Evolutionary conservation across 1,140 invertebrate genomes (phyloP), one percentile per base, ranked within the genome.

Genomic region (Zaprionus capensis): DNA sequence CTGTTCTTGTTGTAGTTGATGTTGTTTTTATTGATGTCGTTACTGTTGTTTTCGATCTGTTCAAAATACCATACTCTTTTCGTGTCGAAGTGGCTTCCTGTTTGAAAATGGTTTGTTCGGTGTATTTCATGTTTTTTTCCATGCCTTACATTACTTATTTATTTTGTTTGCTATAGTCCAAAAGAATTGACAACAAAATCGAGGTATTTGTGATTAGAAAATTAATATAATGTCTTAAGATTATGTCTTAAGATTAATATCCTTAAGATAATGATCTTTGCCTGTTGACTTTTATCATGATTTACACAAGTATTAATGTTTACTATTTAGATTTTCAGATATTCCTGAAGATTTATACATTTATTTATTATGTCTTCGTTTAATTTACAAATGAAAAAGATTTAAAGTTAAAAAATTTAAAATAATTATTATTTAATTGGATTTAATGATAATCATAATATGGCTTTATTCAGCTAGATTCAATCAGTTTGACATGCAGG

Each of bases 91-190:
- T 36, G 26, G 28, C 12, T 55, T 36, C 31, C 5, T 61, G 20
- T 36, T 20, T 5, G 9, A 31, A 26, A 74, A 49, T 17, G 22
- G 56, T 51, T 56, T 59, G 31, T 44, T 74, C 31, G 17, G 62
- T 70, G 63, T 65, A 59, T 63, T 61, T 44, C 9, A 81, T 78
- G 17, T 74, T 81, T 4, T 81, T 68, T 44, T 63, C 78, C 80
- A 82, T 82, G 69, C 46, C 71, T 78, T 58, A 62, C 55, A 51
- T 11, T 57, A 67, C 41, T 67, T 24, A 65, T 44, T 66, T 38
- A 22, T 15, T 65, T 22, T 56, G 75, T 68, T 63, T 73, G 31
- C 5, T 5, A 4, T n/a, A 31, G 55, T 41, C 41, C 11, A 34
- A 76, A 76, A 28, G 7, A 28, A 59, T 9, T 28, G 22, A 69